These are phyloP conservation scores for Sorex maritimensis DNA, from an alignment of 2,797 vertebrate genomes.

Conservation along the genomic window DNA sequence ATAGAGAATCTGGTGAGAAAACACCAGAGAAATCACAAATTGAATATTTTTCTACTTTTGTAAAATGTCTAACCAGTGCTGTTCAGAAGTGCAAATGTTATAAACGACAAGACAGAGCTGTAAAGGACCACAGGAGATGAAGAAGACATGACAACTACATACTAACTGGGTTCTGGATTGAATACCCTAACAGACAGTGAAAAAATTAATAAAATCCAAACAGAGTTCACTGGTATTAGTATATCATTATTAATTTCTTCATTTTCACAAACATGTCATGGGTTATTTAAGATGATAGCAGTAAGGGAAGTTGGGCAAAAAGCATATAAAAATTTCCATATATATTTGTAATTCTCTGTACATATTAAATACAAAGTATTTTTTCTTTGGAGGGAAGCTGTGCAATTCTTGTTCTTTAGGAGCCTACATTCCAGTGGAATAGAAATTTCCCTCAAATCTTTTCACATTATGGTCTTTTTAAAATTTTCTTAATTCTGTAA, in stretches of 20 bases:
- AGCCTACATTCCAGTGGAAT: conserved; percentile 3
- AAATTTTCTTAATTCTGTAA: not conserved
- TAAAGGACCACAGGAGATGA: not conserved
- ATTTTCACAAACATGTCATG: not conserved
- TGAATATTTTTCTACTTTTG: too few relatives aligned
- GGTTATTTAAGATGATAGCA: conserved; percentile 14
- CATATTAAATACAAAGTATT: not conserved
- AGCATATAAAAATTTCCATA: not conserved
- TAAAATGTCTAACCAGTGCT: too few relatives aligned
- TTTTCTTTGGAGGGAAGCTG: too few relatives aligned
- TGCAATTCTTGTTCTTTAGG: not conserved
- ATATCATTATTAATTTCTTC: not conserved
- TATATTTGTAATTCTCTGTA: conserved; percentile 48
- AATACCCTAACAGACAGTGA: not conserved
- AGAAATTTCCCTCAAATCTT: not conserved
- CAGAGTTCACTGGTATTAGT: not conserved
- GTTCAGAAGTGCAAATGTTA: not conserved
- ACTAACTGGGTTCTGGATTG: not conserved
- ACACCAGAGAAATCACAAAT: too few relatives aligned
- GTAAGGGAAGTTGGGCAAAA: not conserved
- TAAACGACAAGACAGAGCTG: not conserved
- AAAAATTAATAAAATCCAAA: not conserved
- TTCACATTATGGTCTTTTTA: not conserved
- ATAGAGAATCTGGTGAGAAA: too few relatives aligned
- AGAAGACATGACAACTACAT: not conserved